Base-by-base conservation (phyloP, 2,888 invertebrate species). In the Argynnis bischoffii region DNA sequence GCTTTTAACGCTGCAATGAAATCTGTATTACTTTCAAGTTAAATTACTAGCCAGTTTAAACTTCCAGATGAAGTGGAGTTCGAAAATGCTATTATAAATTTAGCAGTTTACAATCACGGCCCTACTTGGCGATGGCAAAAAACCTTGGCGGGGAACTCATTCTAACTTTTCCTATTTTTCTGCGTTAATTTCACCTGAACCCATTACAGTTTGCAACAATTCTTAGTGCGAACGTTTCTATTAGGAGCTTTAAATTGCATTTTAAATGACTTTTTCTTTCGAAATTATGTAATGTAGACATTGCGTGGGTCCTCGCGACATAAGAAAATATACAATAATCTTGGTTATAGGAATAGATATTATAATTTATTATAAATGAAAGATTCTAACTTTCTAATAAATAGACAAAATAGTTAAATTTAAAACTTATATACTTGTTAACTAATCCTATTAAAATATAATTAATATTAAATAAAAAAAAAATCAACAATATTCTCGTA, bases 111-210 rank as follows among this genome's bases (percentile, higher is more conserved):
- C 92, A 92, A 92, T 92, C 92, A 92, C 92, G 89, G 86, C 87
- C 89, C 88, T 84, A 88, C 89, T 88, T 85, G 85, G 84, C 80
- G 84, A 85, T 82, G 83, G 88, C 63, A 69, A 72, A 74, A 87
- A 90, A 90, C 85, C 86, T 85, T 86, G 83, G 84, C 82, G 83
- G 84, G 80, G 88, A 92, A 92, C 92, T 92, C 92, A 87, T 92
- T 91, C 85, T 88, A 92, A 92, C 92, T 92, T 92, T 92, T 91
- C 92, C 92, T 92, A 92, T 92, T 92, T 92, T 92, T 92, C 92
- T 92, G 91, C 92, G 92, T 92, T 79, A 77, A 77, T 77, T 77
- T 77, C 74, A 75, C 76, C 77, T 90, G 92, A 89, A 91, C 90
- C 92, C 90, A 92, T 92, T 92, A 92, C 90, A 91, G 87, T 91